Base-by-base conservation (phyloP, 2,888 invertebrate genomes). In the Platycnemis pennipes region DNA sequence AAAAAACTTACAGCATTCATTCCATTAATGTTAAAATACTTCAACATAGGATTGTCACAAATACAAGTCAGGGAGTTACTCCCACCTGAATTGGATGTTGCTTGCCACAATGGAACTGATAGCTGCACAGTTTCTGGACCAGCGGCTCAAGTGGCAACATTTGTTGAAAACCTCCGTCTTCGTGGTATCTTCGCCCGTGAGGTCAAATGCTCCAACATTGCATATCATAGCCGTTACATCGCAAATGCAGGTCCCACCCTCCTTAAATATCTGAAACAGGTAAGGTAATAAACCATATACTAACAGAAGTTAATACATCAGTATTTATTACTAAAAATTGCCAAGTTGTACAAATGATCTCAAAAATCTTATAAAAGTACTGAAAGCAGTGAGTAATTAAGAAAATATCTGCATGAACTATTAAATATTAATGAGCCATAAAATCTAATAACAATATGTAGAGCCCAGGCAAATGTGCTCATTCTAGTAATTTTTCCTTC, bases 61-160 rank as follows among this genome's bases (percentile, higher is more conserved):
- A 91, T 8, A n/a, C 91, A 91, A 91, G 91, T 91, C 11, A 63
- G 91, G 16, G 91, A 91, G 26, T 63, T 98, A 95, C 97, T 98
- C 94, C 98, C 99, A 0, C 97, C 97, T 2, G 98, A 98, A 88
- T 98, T 99, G 77, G 98, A 98, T 95, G 98, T 99, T 2, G 98
- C 99, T 0, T 99, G 99, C 96, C 99, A 98, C 96, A 99, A 99
- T 96, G 97, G 98, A 0, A 97, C 97, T 0, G 98, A 98, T 95
- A 99, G 98, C 88, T 98, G 98, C 94, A 99, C 99, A n/a, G 98
- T 99, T 95, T 99, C 99, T 0, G 99, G 99, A 0, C 98, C 98
- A 0, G 97, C 97, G 63, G 98, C 98, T 4, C 97, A 97, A 88
- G 97, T 98, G 96, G 97, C 97, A 95, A 96, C 96, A 89, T 98